phyloP scores from a whole-genome alignment of 2,113 vertebrate genomes.

The Phylloscopus trochilus region DNA sequence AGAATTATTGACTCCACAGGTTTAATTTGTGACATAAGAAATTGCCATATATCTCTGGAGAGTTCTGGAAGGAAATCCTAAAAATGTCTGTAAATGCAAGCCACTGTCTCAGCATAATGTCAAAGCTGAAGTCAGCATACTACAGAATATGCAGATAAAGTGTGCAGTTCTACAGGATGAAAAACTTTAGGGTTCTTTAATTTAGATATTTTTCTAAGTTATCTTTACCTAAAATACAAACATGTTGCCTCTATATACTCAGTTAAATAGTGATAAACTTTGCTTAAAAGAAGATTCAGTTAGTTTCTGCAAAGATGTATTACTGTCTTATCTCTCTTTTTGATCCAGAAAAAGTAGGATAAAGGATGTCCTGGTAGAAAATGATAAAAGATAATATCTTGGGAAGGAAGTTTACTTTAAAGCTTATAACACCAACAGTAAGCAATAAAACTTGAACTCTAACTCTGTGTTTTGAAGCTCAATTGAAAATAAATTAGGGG shows the following conservation, averaged over 20 bases:
- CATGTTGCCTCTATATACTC: background rate
- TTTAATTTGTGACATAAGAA: background rate
- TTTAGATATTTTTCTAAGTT: background rate
- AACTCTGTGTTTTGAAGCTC: background rate
- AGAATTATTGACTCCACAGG: background rate
- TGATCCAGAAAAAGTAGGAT: background rate
- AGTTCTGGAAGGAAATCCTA: background rate
- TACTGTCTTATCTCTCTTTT: background rate
- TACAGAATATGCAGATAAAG: background rate
- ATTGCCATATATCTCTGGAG: background rate
- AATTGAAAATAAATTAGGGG: background rate
- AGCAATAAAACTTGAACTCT: background rate
- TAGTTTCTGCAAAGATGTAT: background rate
- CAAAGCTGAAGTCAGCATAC: background rate
- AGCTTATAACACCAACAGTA: background rate
- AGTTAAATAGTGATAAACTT: background rate
- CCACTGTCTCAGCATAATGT: background rate
- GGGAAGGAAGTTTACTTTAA: background rate
- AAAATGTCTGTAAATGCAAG: background rate
- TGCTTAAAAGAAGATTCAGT: background rate
- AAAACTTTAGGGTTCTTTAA: background rate
- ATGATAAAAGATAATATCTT: background rate
- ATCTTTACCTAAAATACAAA: background rate
- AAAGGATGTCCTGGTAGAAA: background rate
- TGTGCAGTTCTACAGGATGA: background rate